Evolutionary conservation across 2,888 invertebrate genomes (phyloP).

Genomic region (Sclerodermus sp.): DNA sequence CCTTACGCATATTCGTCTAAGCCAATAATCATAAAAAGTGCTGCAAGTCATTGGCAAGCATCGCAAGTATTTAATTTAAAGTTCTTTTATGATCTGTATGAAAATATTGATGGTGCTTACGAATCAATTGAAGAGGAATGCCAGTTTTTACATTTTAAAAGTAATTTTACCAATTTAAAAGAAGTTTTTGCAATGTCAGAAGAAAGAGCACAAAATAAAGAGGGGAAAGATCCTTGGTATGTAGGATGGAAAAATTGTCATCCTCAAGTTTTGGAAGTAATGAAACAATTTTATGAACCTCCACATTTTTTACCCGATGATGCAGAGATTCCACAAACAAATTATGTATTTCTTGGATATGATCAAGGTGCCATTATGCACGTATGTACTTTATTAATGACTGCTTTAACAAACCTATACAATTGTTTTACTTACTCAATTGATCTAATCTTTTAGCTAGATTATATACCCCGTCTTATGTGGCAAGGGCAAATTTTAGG

Average conservation of each 20-base stretch:
- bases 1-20: constrained; percentile 76
- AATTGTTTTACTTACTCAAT: background rate
- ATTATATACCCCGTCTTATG: constrained; percentile 87
- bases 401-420: too few species aligned
- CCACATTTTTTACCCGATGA: constrained; percentile 87
- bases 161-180: constrained; percentile 73
- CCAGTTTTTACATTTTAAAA: constrained; percentile 85
- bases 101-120: constrained; percentile 69
- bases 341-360: constrained; percentile 91
- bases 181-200: constrained; percentile 79
- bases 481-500: constrained; percentile 93
- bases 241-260: constrained; percentile 93
- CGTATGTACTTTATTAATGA: constrained; percentile 64
- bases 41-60: constrained; percentile 78
- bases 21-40: constrained; percentile 79
- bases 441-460: constrained; percentile 66
- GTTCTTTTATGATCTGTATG: constrained; percentile 72
- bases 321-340: constrained; percentile 84
- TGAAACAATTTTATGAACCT: constrained; percentile 75
- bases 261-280: constrained; percentile 71
- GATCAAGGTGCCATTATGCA: constrained; percentile 90
- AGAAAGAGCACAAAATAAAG: constrained; percentile 65
- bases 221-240: constrained; percentile 78
- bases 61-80: constrained; percentile 67
- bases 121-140: constrained; percentile 79